These are phyloP conservation scores for Epizoanthus scotinus DNA, from an alignment of 92 coral and sea anemone species.

Conservation along the genomic window DNA sequence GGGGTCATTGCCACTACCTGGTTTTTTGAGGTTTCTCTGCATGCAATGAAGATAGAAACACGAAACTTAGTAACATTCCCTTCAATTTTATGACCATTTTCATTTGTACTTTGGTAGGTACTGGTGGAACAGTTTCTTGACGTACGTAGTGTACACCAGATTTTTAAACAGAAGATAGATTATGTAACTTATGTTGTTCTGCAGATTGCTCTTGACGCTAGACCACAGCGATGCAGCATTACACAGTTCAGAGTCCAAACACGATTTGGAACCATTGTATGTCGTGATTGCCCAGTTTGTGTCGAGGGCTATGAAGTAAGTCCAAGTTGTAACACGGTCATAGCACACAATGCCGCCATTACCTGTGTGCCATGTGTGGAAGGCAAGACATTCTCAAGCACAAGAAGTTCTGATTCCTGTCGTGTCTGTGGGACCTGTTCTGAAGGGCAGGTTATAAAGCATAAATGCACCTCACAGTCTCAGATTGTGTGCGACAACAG, in stretches of 20 bases:
- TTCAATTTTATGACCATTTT: too few relatives aligned
- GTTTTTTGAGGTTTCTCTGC: too few relatives aligned
- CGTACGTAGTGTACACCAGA: too few relatives aligned
- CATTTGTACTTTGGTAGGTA: too few relatives aligned
- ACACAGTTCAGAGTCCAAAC: slow-evolving; percentile 38
- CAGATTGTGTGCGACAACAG: slow-evolving; percentile 54
- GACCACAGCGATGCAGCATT: not conserved
- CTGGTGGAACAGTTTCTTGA: too few relatives aligned
- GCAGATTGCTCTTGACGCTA: not conserved
- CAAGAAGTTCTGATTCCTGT: slow-evolving; percentile 40
- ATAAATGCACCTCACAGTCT: slow-evolving; percentile 52
- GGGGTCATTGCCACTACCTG: too few relatives aligned
- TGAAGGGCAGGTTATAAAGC: slow-evolving; percentile 34
- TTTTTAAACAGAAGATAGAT: too few relatives aligned
- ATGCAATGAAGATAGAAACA: too few relatives aligned
- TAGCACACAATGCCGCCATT: slow-evolving; percentile 22
- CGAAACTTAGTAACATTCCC: too few relatives aligned
- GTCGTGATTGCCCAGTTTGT: slow-evolving; percentile 49
- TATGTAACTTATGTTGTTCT: not conserved
- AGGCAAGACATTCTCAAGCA: slow-evolving; percentile 58
- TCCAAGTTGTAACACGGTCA: slow-evolving; percentile 58
- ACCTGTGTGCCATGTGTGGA: slow-evolving; percentile 52
- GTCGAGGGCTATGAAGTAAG: slow-evolving; percentile 49
- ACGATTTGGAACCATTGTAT: slow-evolving; percentile 35
- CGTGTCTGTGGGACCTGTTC: slow-evolving; percentile 62